Evolutionary conservation across 2,797 vertebrate species (phyloP).

Genomic region (Loriculus beryllinus): DNA sequence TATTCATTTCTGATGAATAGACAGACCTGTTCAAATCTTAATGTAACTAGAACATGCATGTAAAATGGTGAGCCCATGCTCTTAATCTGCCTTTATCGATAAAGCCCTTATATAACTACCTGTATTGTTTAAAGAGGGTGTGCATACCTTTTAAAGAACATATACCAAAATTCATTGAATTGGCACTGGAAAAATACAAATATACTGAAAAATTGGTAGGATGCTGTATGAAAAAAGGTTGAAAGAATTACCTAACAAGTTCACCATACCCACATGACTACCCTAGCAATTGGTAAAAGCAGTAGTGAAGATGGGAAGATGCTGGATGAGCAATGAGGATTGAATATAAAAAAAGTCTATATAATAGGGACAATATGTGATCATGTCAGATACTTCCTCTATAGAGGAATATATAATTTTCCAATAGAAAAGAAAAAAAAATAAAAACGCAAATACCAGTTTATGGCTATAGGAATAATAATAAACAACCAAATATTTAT

Average conservation of each 20-base stretch:
- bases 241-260: neutral
- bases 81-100: neutral
- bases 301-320: neutral
- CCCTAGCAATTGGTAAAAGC: neutral
- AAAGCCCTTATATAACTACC: neutral
- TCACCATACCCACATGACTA: neutral
- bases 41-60: neutral
- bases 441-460: neutral
- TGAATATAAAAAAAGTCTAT: neutral
- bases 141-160: neutral
- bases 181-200: neutral
- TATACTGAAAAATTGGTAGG: neutral
- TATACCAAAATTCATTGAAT: neutral
- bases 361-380: rapidly evolving
- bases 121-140: neutral
- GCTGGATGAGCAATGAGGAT: neutral
- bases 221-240: neutral
- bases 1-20: neutral
- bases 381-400: neutral
- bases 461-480: neutral
- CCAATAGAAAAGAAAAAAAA: no score
- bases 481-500: neutral
- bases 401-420: no score
- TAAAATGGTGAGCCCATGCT: neutral
- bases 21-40: neutral